Evolutionary conservation across 2,113 vertebrate species (phyloP), one percentile per base, ranked within the genome.

Genomic region (Anoura caudifer): DNA sequence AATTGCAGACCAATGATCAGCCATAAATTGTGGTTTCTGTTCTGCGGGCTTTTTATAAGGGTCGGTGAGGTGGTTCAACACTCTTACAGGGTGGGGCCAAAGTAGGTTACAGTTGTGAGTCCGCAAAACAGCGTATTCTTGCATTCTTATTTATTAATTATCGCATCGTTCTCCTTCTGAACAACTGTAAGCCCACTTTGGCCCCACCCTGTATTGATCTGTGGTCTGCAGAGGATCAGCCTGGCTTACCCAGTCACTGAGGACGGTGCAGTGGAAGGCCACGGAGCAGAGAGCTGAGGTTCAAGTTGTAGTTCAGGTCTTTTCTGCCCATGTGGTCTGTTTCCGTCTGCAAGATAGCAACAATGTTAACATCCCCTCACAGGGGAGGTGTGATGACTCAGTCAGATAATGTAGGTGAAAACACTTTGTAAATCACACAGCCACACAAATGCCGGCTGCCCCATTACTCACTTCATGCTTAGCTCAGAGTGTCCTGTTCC

Each of bases 21-120:
- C 41, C 54, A 6, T 83, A 87, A 95, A 50, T 38, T 83, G 94
- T 47, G 91, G 87, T 97, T 95, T 96, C 87, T 83, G 65, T 63
- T 90, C 72, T 91, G 65, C 83, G 59, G 47, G 82, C 79, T 94
- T 97, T 73, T 95, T 93, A 90, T 77, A 77, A 97, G 59, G 59
- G 52, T 73, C 80, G 70, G 17, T 36, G 65, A 96, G 75, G 87
- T 36, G 90, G 88, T 47, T 84, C 95, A 33, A 26, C 33, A 43
- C 54, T 80, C 41, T 52, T 47, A 47, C 72, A 75, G 72, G 43
- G 43, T 31, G 26, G 43, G 43, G 43, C 45, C 45, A 47, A 47
- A 47, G 7, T 47, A 47, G 45, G 12, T 50, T 50, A 12, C 75
- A 20, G 43, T 76, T 10, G 73, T 47, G 16, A 36, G 65, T 67